phyloP scores from a whole-genome alignment of 2,797 vertebrate genomes.

The Pantherophis vulpinus region DNA sequence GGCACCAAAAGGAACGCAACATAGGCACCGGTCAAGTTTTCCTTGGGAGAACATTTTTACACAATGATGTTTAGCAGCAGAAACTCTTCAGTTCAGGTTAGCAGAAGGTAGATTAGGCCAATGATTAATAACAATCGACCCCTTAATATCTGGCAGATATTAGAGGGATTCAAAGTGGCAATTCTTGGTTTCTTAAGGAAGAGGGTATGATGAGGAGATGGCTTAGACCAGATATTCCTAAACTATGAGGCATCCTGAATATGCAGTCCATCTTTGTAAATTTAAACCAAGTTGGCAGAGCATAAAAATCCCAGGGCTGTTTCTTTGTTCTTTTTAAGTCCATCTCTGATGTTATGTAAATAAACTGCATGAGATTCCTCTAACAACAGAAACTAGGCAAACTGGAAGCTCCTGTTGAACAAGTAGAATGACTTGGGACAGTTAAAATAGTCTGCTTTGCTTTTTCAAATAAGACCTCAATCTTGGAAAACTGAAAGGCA shows the following conservation, averaged over 20 bases:
- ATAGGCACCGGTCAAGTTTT: neutral
- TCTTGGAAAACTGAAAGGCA: neutral
- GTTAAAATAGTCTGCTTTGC: neutral
- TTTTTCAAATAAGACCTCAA: neutral
- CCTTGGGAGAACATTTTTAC: neutral
- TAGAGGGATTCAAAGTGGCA: neutral
- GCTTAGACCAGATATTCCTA: neutral
- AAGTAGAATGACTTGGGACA: neutral
- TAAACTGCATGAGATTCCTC: neutral
- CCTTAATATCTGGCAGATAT: neutral
- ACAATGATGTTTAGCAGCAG: neutral
- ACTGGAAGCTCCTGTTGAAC: neutral
- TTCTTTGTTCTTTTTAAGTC: neutral
- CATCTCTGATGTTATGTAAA: neutral
- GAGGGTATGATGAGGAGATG: neutral
- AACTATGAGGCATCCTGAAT: neutral
- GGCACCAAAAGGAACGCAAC: neutral
- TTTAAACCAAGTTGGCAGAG: neutral
- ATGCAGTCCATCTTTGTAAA: neutral
- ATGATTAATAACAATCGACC: neutral
- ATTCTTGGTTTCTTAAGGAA: neutral
- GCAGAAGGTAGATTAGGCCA: neutral
- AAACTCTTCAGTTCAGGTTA: neutral
- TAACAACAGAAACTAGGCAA: neutral
- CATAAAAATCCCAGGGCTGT: neutral